phyloP scores from a whole-genome alignment of 2,113 vertebrate species.

The Ochotona curzoniae region DNA sequence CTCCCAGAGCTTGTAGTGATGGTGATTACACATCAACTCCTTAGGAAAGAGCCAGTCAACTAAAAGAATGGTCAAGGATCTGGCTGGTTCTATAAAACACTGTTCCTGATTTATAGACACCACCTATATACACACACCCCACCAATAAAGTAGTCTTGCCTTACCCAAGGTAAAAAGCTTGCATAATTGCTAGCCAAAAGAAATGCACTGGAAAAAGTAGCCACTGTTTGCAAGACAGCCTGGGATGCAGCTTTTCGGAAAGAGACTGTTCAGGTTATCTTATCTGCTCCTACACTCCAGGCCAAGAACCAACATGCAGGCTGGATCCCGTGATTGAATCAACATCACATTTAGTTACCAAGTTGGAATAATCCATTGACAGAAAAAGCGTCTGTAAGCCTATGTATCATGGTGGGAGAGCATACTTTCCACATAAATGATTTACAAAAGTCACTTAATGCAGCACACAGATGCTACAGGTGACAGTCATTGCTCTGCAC shows the following conservation, averaged over 20 bases:
- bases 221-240: neutral
- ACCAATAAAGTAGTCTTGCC: conserved; percentile 55
- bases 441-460: neutral
- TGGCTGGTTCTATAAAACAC: too few species aligned
- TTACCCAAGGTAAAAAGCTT: neutral
- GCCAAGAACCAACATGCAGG: neutral
- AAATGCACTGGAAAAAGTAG: neutral
- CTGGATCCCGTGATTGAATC: neutral
- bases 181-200: neutral
- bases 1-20: too few species aligned
- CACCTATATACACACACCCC: neutral
- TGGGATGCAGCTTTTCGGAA: neutral
- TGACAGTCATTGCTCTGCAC: neutral
- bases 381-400: neutral
- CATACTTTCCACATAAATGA: neutral
- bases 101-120: neutral
- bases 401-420: neutral
- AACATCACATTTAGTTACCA: neutral
- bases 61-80: too few species aligned
- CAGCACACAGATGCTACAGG: neutral
- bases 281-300: neutral
- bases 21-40: too few species aligned
- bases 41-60: too few species aligned
- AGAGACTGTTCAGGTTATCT: neutral
- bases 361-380: neutral